A percentile compares a stretch with the other conserved stretches of the same genome.
Evolutionary conservation across 2,888 invertebrate genomes (phyloP).

Genomic region (Trichogramma evanescens): DNA sequence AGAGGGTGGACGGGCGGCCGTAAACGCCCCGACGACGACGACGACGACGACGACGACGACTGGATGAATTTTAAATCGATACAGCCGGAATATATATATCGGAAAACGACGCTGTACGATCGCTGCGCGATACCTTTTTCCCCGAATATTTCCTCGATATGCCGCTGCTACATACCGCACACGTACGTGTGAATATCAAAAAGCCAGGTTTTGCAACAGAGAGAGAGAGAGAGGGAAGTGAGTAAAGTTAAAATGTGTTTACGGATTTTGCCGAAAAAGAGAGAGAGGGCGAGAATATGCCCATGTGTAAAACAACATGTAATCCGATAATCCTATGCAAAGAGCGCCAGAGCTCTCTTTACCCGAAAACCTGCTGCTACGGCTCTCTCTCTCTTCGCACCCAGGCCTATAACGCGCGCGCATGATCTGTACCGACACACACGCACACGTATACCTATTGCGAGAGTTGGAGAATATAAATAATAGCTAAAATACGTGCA

Average conservation of each 20-base stretch:
- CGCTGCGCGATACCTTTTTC: neutral
- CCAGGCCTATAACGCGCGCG: too few relatives aligned
- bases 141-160: neutral
- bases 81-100: neutral
- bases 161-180: too few relatives aligned
- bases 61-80: constrained; percentile 4
- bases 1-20: neutral
- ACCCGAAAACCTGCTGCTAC: too few relatives aligned
- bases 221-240: neutral
- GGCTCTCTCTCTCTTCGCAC: too few relatives aligned
- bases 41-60: neutral
- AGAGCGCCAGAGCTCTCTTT: constrained; percentile 5
- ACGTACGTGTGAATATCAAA: too few relatives aligned
- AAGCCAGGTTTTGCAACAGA: neutral
- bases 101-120: neutral
- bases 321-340: constrained; percentile 24
- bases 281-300: constrained; percentile 3
- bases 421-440: too few relatives aligned
- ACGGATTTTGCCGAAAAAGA: constrained; percentile 6
- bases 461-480: too few relatives aligned
- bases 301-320: constrained; percentile 17
- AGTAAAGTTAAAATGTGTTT: constrained; percentile 19
- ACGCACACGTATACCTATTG: too few relatives aligned
- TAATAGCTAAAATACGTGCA: too few relatives aligned
- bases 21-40: neutral